Conservation (phyloP, 2,113 vertebrate species). For the Aegotheles bennettii region DNA sequence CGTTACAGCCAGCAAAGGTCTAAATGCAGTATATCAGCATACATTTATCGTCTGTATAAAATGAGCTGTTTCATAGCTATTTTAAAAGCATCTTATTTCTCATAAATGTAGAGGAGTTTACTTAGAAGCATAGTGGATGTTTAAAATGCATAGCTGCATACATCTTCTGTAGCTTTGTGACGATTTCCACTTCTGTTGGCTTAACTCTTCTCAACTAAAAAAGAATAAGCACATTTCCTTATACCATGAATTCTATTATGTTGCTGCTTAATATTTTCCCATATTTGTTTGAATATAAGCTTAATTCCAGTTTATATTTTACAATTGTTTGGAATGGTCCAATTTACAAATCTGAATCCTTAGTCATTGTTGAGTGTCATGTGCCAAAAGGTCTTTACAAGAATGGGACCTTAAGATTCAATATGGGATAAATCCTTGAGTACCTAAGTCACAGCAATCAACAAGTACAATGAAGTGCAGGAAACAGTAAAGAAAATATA, state of each 20-base stretch:
- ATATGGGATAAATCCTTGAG: not conserved
- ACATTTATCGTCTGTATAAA: not conserved
- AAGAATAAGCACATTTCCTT: not conserved
- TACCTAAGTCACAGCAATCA: not conserved
- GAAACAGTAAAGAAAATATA: not conserved
- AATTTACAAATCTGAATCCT: not conserved
- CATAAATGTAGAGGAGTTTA: not conserved
- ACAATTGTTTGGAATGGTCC: not conserved
- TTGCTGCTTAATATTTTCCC: not conserved
- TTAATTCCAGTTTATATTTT: not conserved
- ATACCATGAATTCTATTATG: not conserved
- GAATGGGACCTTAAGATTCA: not conserved
- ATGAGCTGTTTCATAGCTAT: not conserved
- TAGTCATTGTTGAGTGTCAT: not conserved
- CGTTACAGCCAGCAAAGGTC: not conserved
- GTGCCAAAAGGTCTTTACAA: not conserved
- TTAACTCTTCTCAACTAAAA: slow-evolving; percentile 40
- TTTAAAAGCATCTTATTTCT: not conserved
- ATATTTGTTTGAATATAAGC: not conserved
- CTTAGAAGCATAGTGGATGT: not conserved
- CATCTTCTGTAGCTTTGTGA: not conserved
- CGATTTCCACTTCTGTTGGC: not conserved
- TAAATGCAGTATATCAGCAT: not conserved
- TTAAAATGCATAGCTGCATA: not conserved
- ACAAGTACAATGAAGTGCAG: not conserved